phyloP scores from a whole-genome alignment of 2,888 invertebrate genomes.

The Acrobasis repandana region DNA sequence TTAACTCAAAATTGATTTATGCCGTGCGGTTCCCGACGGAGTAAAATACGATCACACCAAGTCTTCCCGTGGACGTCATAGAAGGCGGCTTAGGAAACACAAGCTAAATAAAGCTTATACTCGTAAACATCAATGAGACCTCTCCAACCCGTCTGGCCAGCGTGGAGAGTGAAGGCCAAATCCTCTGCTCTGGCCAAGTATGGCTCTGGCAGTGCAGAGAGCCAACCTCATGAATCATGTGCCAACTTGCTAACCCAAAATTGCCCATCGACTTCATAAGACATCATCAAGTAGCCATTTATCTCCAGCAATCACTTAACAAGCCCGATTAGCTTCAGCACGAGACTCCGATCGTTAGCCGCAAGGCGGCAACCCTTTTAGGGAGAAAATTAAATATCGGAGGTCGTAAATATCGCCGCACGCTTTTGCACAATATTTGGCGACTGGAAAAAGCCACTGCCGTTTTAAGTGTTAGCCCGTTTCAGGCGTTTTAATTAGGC shows the following conservation, averaged over 20 bases:
- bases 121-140: no score
- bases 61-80: no score
- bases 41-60: no score
- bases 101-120: no score
- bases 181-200: no score
- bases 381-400: constrained; percentile 48
- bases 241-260: constrained; percentile 29
- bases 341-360: constrained; percentile 56
- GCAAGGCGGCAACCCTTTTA: constrained; percentile 48
- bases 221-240: no score
- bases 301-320: constrained; percentile 68
- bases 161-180: no score
- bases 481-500: background rate
- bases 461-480: constrained; percentile 13
- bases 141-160: no score
- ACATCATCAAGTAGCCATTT: constrained; percentile 63
- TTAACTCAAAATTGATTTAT: no score
- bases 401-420: constrained; percentile 55
- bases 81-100: no score
- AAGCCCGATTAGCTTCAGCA: constrained; percentile 53
- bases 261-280: constrained; percentile 22
- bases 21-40: no score
- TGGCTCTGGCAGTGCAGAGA: no score
- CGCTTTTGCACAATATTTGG: constrained; percentile 46
- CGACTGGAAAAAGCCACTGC: constrained; percentile 32